A percentile compares a stretch with the other conserved stretches of the same genome.
Evolutionary conservation across 2,888 invertebrate species (phyloP).

Genomic region (Aethes cnicana): DNA sequence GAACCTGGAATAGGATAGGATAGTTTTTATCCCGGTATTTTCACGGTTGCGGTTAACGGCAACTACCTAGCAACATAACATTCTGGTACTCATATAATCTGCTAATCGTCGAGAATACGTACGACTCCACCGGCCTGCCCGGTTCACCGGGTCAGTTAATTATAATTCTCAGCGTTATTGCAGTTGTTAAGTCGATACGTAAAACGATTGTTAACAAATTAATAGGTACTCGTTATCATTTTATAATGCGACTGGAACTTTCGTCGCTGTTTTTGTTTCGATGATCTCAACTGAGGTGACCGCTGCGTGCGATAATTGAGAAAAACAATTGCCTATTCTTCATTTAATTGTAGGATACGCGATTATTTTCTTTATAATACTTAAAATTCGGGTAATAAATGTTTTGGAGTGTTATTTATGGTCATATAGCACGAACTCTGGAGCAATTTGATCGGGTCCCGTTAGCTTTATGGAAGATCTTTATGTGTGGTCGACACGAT

Average conservation of each 20-base stretch:
- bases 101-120: too few species aligned
- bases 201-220: constrained; percentile 51
- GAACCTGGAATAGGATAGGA: too few species aligned
- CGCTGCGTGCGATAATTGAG: constrained; percentile 25
- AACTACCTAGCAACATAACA: too few species aligned
- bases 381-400: constrained; percentile 61
- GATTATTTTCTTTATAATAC: constrained; percentile 53
- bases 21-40: too few species aligned
- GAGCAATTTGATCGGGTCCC: constrained; percentile 51
- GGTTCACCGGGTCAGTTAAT: constrained; percentile 58
- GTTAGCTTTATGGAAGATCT: constrained; percentile 66
- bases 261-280: constrained; percentile 33
- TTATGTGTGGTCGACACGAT: constrained; percentile 74
- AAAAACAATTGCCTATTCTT: constrained; percentile 33
- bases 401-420: constrained; percentile 59
- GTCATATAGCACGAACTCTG: constrained; percentile 63
- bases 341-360: constrained; percentile 44
- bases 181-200: constrained; percentile 47
- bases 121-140: constrained; percentile 36
- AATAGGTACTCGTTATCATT: constrained; percentile 47
- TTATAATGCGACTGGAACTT: constrained; percentile 39
- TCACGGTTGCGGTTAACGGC: too few species aligned
- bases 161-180: constrained; percentile 53
- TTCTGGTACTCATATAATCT: too few species aligned
- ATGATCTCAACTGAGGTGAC: constrained; percentile 24